These are phyloP conservation scores for Centropyge bicolor DNA, from an alignment of 2,797 vertebrate genomes.

Conservation along the genomic window DNA sequence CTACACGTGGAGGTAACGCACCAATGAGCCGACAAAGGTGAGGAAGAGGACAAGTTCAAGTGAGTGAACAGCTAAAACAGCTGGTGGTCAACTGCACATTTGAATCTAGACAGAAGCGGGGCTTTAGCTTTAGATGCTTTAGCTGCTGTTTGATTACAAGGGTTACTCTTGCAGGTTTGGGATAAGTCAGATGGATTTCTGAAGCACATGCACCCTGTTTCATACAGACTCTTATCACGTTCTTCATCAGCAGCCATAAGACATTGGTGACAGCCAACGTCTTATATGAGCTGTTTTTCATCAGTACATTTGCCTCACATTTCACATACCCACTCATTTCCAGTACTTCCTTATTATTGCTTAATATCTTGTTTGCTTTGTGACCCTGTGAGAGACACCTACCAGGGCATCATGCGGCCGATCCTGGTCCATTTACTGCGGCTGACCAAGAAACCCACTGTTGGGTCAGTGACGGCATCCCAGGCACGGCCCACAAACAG, in stretches of 20 bases:
- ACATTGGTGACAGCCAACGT: constrained; percentile 56
- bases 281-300: not conserved
- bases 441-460: constrained; percentile 95
- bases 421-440: constrained; percentile 90
- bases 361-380: not conserved
- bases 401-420: constrained; percentile 97
- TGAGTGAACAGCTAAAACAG: not conserved
- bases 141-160: not conserved
- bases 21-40: not conserved
- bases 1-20: not conserved
- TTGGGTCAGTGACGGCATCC: constrained; percentile 95
- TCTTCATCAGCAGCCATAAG: not conserved
- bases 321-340: not conserved
- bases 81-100: not conserved
- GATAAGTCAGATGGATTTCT: not conserved
- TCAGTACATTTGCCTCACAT: constrained; percentile 3
- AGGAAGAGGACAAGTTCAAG: not conserved
- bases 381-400: constrained; percentile 63
- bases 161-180: not conserved
- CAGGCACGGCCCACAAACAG: constrained; percentile 93
- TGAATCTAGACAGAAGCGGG: not conserved
- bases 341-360: not conserved
- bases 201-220: not conserved
- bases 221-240: constrained; percentile 1
- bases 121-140: too few species aligned